Base-by-base conservation (phyloP, 2,888 invertebrate genomes). In the Leucophenga maculata region DNA sequence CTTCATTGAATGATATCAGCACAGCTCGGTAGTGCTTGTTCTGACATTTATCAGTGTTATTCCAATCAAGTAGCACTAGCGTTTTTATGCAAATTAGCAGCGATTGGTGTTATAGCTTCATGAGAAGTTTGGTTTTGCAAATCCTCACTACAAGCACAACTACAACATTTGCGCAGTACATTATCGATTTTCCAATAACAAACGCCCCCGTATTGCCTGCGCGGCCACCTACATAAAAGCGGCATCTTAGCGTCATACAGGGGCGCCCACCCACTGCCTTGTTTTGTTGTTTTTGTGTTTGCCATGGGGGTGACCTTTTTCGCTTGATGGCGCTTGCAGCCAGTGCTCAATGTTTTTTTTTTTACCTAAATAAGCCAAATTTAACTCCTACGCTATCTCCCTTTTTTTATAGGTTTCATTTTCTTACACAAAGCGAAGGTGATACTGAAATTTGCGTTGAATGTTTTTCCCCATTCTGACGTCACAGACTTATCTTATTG, bases 141-240 rank as follows among this genome's bases (percentile, higher is more conserved):
- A 59, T 14, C 14, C 59, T 11, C 31, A 55, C 32, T 31, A 59
- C 31, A 59, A 26, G n/a, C 16, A 16, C 14, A 39, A 11, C 26
- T 57, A 20, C 57, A 26, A 14, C 3, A 39, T 60, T 39, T 60
- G 60, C 60, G 60, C 39, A 60, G 60, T 39, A 60, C 44, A 39
- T 26, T 60, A 60, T 60, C n/a, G 60, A 60, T 60, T 60, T 60
- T 60, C 60, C 60, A 60, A 44, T 60, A 60, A 18, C 18, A 39
- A 18, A n/a, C 60, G 60, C 20, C 20, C 44, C 39, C 11, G 1
- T 18, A 18, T 54, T 4, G 11, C 6, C 20, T 54, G 20, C 22
- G 11, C 20, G 20, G 18, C 3, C 22, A 54, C 22, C 54, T 20
- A 54, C 6, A 18, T 54, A 18, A 22, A 20, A 20, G 22, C 20